These are phyloP conservation scores for Platypus cylindrus DNA, from an alignment of 2,888 invertebrate genomes.

Conservation along the genomic window DNA sequence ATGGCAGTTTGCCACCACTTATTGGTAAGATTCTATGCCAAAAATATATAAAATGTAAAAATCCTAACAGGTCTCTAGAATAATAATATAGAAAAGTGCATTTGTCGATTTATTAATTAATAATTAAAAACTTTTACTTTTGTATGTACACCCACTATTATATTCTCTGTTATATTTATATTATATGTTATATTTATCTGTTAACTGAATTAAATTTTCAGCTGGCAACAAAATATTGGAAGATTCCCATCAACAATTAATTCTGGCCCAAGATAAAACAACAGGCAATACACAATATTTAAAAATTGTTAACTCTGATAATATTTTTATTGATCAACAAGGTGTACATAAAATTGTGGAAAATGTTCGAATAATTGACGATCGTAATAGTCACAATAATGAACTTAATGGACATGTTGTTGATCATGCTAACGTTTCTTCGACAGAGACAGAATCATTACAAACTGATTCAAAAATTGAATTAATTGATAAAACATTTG, in stretches of 20 bases:
- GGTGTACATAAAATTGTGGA: slow-evolving; percentile 21
- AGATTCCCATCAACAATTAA: slow-evolving; percentile 28
- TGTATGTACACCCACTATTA: too few species aligned
- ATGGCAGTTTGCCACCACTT: slow-evolving; percentile 22
- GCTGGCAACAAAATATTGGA: slow-evolving; percentile 24
- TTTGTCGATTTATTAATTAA: too few species aligned
- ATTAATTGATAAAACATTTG: slow-evolving; percentile 7
- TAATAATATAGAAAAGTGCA: too few species aligned
- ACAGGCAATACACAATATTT: slow-evolving; percentile 25
- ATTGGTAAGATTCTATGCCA: too few species aligned
- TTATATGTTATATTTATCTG: background rate
- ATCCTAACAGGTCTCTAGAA: too few species aligned
- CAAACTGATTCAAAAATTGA: slow-evolving; percentile 12
- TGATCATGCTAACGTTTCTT: slow-evolving; percentile 4
- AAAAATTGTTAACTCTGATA: slow-evolving; percentile 31
- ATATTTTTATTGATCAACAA: slow-evolving; percentile 28
- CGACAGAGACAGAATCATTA: slow-evolving; percentile 1
- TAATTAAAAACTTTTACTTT: too few species aligned
- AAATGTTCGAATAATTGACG: slow-evolving; percentile 15
- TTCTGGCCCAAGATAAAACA: slow-evolving; percentile 25
- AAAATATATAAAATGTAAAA: too few species aligned
- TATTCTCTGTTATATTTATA: background rate
- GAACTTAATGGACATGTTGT: slow-evolving; percentile 10
- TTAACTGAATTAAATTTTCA: slow-evolving; percentile 4
- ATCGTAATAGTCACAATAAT: too few species aligned